Evolutionary conservation across 2,797 vertebrate genomes (phyloP), one percentile per base, ranked within the genome.

Genomic region (Gambusia yucatana): DNA sequence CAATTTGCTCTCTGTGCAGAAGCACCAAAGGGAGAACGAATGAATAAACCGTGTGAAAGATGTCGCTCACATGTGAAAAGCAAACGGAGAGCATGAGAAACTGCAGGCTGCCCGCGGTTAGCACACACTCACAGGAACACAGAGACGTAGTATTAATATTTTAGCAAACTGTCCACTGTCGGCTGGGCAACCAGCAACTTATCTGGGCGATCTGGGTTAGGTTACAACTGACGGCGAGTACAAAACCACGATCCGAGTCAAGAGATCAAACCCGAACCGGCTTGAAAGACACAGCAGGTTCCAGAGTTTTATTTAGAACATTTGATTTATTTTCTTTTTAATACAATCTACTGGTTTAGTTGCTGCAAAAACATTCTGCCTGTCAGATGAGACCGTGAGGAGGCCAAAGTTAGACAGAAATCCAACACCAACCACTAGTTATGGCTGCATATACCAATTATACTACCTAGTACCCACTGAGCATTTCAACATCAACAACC

Each of bases 131-230:
- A 46, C 55, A 55, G 76, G 44, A 65, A 82, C 25, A 80, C 25
- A 85, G 71, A 81, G 11, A 44, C 59, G 43, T 67, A 77, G 43
- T 83, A 95, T 96, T 89, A 96, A 96, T 96, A 95, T 95, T 96
- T 96, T 81, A 96, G 86, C 85, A 92, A 84, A 59, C 85, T 83
- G 82, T 91, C 83, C 83, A 50, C 80, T 85, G 94, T 96, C 91
- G 94, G 93, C 95, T 59, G 63, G 93, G 95, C 88, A 95, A 96
- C 95, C 90, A 91, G 87, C 90, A 94, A 87, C 84, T 88, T 94
- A 95, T 95, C 95, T 92, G 80, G 89, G 83, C 81, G 46, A 72
- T 50, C 77, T 47, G 82, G 94, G 88, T 95, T 89, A 77, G 83
- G 88, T 96, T 96, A 94, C 95, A 78, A 39, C 59, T 43, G 80